phyloP scores from a whole-genome alignment of 2,113 vertebrate species.

The Gallinago jamesoni region DNA sequence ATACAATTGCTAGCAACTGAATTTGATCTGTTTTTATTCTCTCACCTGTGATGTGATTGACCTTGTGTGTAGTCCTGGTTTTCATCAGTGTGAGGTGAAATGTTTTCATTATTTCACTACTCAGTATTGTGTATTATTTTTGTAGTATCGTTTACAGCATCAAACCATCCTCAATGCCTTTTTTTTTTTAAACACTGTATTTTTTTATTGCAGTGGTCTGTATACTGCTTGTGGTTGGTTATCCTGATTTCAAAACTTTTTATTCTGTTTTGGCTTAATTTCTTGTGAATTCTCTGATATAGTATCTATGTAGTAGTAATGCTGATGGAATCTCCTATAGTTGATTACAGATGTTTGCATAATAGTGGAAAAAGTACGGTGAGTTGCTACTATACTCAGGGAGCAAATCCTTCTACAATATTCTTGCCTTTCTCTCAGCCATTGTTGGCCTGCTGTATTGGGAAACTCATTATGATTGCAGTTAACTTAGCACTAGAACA shows the following conservation, averaged over 20 bases:
- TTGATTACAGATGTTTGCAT: background rate
- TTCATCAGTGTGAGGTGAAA: background rate
- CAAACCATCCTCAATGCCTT: background rate
- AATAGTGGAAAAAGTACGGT: background rate
- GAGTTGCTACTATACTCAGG: background rate
- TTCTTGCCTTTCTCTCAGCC: conserved; percentile 16
- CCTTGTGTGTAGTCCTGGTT: background rate
- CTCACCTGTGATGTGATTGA: background rate
- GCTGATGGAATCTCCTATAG: background rate
- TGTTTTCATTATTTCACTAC: background rate
- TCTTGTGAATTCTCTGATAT: background rate
- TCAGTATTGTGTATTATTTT: background rate
- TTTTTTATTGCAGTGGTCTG: background rate
- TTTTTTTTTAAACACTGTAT: background rate
- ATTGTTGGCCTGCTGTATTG: conserved; percentile 29
- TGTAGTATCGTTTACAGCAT: background rate
- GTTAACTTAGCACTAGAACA: conserved; percentile 53
- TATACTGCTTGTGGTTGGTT: background rate
- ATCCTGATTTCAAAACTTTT: background rate
- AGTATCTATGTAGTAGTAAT: background rate
- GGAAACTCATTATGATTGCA: conserved; percentile 52
- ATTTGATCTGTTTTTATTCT: background rate
- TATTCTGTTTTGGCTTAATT: background rate
- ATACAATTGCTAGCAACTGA: background rate
- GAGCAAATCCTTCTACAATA: background rate